Conservation (phyloP, 2,888 invertebrate species). For the Patella pellucida region DNA sequence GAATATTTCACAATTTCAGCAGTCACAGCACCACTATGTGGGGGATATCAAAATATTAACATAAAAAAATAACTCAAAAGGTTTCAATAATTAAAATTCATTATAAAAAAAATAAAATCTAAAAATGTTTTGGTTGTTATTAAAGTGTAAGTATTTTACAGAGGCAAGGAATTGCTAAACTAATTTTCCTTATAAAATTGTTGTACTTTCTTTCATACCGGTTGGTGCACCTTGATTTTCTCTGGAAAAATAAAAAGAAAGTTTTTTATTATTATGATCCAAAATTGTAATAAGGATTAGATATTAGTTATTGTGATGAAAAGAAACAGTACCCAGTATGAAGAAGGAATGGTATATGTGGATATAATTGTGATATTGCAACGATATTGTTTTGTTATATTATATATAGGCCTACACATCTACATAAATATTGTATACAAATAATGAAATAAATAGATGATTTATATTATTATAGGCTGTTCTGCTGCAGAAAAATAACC, state of each 20-base stretch:
- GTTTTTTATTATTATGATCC: not conserved
- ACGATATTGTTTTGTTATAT: too few relatives aligned
- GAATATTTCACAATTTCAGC: not conserved
- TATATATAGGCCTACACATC: too few relatives aligned
- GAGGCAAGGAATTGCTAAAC: not conserved
- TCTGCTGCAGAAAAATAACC: too few relatives aligned
- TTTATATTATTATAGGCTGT: too few relatives aligned
- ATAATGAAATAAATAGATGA: too few relatives aligned
- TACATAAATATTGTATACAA: too few relatives aligned
- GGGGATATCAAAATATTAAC: too few relatives aligned
- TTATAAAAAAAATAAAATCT: not conserved
- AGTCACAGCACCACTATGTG: not conserved
- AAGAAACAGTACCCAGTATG: not conserved
- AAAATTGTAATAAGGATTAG: not conserved
- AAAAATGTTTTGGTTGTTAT: conserved; percentile 1
- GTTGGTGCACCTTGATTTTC: not conserved
- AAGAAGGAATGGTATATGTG: too few relatives aligned
- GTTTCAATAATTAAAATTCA: too few relatives aligned
- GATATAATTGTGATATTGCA: too few relatives aligned
- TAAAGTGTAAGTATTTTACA: conserved; percentile 4
- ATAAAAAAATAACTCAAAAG: too few relatives aligned
- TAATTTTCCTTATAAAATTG: not conserved
- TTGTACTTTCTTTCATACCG: not conserved
- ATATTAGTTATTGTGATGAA: not conserved
- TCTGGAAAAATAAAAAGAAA: not conserved